phyloP scores from a whole-genome alignment of 2,888 invertebrate genomes.

The Papilio elwesi region DNA sequence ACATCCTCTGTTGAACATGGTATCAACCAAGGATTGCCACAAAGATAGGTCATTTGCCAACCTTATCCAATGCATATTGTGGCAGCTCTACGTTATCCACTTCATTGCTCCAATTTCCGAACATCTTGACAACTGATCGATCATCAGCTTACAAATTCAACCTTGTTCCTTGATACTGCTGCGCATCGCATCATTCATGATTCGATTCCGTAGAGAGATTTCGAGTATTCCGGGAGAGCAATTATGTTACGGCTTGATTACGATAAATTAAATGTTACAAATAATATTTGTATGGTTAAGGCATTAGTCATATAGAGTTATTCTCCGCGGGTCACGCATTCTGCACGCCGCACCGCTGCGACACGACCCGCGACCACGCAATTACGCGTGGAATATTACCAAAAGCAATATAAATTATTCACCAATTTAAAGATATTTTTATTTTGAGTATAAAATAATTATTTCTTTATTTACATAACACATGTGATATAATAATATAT shows the following conservation, averaged over 20 bases:
- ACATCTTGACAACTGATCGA: too few relatives aligned
- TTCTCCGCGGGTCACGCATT: background rate
- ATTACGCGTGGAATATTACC: conserved; percentile 17
- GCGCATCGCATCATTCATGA: too few relatives aligned
- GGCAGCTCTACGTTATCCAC: too few relatives aligned
- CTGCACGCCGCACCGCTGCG: background rate
- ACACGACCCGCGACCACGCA: background rate
- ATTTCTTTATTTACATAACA: background rate
- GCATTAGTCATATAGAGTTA: background rate
- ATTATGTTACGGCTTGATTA: background rate
- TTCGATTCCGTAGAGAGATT: too few relatives aligned
- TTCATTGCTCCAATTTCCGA: too few relatives aligned
- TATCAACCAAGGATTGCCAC: too few relatives aligned
- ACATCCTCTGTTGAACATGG: too few relatives aligned
- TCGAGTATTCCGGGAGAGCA: background rate
- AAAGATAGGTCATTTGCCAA: too few relatives aligned
- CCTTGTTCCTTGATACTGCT: too few relatives aligned
- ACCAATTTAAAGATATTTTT: background rate
- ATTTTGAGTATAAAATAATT: background rate
- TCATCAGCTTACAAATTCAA: too few relatives aligned
- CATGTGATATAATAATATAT: background rate
- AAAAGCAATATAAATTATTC: background rate
- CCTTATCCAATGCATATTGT: too few relatives aligned
- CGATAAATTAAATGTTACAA: too few relatives aligned
- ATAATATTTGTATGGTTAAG: conserved; percentile 6